Base-by-base conservation (phyloP, 2,113 vertebrate species). In the Plecturocebus donacophilus region DNA sequence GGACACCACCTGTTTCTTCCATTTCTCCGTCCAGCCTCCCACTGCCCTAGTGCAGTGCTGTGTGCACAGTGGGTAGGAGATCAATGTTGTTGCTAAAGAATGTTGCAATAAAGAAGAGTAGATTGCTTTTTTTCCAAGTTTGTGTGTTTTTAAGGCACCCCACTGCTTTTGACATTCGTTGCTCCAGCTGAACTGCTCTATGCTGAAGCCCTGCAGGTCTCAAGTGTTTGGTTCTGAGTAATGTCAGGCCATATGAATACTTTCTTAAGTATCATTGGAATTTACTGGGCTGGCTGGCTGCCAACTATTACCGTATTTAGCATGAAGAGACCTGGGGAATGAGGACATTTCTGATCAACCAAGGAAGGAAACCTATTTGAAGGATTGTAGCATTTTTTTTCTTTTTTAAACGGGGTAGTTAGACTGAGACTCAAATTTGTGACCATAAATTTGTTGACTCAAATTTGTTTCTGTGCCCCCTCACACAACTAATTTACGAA, bases 261-360 rank as follows among this genome's bases (percentile, higher is more conserved):
- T 96, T 96, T 92, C 96, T 92, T 88, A 97, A 97, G 97, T 92
- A 95, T 90, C 95, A 79, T 32, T 97, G 97, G 97, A 98, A 98
- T 98, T 96, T 93, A 70, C 94, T 90, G 96, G 58, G 76, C 95
- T 97, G 97, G 95, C 84, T 85, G 85, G 68, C 81, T 98, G 97
- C 97, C 98, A 98, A 89, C 96, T 92, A 38, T 97, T 96, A 86
- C 97, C 97, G 80, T 97, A 97, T 94, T 97, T 96, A 96, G 97
- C 71, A 54, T 66, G 97, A 96, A 88, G 94, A 97, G 85, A 97
- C 96, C 90, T 94, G 97, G 95, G 80, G 87, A 94, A 97, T 90
- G 79, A 96, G 94, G 86, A 91, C 90, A 76, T 94, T 97, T 97
- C 61, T 97, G 92, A 96, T 87, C 96, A 96, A 75, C 96, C 85